Conservation (phyloP, 2,888 invertebrate species). For the Digitonthophagus gazella region DNA sequence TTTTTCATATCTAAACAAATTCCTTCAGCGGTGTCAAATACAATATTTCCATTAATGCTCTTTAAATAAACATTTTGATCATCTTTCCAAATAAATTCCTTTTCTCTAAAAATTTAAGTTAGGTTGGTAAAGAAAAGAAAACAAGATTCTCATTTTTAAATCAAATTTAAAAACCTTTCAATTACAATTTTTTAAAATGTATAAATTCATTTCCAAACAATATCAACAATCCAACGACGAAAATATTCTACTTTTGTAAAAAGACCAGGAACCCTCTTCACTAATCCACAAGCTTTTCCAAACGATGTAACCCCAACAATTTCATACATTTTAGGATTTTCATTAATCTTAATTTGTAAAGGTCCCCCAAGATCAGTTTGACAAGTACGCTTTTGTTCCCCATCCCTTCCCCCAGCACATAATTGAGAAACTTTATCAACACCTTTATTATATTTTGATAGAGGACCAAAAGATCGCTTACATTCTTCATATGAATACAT, state of each 20-base stretch:
- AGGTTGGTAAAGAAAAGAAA: too few species aligned
- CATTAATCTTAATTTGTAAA: slow-evolving; percentile 43
- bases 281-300: slow-evolving; percentile 25
- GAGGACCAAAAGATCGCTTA: slow-evolving; percentile 36
- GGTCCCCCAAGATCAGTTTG: slow-evolving; percentile 66
- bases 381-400: slow-evolving; percentile 51
- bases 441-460: slow-evolving; percentile 14
- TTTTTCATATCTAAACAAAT: slow-evolving; percentile 69
- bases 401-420: slow-evolving; percentile 51
- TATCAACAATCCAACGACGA: slow-evolving; percentile 24
- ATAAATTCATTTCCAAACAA: slow-evolving; percentile 20
- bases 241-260: slow-evolving; percentile 27
- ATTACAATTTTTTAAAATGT: too few species aligned
- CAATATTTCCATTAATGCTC: slow-evolving; percentile 72
- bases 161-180: not conserved
- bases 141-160: too few species aligned
- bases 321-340: slow-evolving; percentile 8
- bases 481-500: slow-evolving; percentile 43
- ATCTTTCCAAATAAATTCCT: slow-evolving; percentile 70
- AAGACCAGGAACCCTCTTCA: slow-evolving; percentile 24
- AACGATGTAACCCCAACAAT: slow-evolving; percentile 27
- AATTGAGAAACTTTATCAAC: slow-evolving; percentile 20
- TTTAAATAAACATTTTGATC: slow-evolving; percentile 77
- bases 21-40: slow-evolving; percentile 68
- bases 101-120: too few species aligned